phyloP scores from a whole-genome alignment of 2,888 invertebrate species.

The Didymodactylos carnosus region DNA sequence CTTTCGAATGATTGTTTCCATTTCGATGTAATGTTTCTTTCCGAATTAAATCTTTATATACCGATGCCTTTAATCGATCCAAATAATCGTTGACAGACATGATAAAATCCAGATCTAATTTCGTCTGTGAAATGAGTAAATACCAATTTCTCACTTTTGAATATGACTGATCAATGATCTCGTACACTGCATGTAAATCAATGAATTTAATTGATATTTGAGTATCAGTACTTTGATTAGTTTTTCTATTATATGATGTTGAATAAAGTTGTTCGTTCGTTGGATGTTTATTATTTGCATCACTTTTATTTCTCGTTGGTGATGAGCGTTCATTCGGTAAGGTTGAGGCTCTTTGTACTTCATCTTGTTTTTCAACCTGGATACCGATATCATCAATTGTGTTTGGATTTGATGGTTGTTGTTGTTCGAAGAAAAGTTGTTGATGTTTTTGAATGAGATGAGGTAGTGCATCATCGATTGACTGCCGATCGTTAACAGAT shows the following conservation, averaged over 20 bases:
- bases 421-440: too few species aligned
- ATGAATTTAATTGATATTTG: not conserved
- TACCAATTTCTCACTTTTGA: not conserved
- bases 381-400: too few species aligned
- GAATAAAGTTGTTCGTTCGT: not conserved
- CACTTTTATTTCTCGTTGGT: not conserved
- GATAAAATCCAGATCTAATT: not conserved
- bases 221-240: not conserved
- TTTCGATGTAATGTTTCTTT: not conserved
- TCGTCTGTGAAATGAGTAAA: not conserved
- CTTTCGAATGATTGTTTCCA: not conserved
- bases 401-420: too few species aligned
- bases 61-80: not conserved
- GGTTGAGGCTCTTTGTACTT: too few species aligned
- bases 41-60: not conserved
- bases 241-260: not conserved
- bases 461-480: too few species aligned
- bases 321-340: not conserved
- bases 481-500: too few species aligned
- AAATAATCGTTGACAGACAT: not conserved
- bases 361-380: too few species aligned
- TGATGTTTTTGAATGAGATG: too few species aligned
- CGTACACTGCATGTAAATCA: not conserved
- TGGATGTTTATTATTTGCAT: not conserved
- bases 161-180: not conserved